Evolutionary conservation across 2,888 invertebrate species (phyloP), one percentile per base, ranked within the genome.

Genomic region (Digitonthophagus gazella): DNA sequence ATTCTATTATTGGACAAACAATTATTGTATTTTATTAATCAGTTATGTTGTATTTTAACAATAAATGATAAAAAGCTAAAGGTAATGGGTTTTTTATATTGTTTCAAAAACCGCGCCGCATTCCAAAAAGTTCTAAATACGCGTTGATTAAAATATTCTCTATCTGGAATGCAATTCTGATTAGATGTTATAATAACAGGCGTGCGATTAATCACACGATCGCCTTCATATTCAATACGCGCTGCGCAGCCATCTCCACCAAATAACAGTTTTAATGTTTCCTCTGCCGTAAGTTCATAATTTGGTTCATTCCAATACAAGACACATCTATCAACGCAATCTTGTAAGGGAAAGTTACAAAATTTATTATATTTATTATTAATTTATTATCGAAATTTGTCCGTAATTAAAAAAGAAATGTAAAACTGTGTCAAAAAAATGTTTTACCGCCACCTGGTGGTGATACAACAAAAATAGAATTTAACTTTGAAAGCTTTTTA

Each of bases 221-320:
- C 63, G 6, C 63, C 63, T 1, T 11, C 6, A 20, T 63, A 63
- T 16, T 63, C 15, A 6, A 63, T 20, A 5, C n/a, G 5, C 6
- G 63, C 63, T 2, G 63, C 15, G 8, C 19, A 19, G 8, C 6
- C n/a, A 63, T 63, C 63, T 5, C 63, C 63, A 16, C 63, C 63
- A 6, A 63, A 20, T 8, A 63, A 8, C 63, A 63, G 6, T 63
- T 63, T 63, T 1, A 63, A 19, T 15, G 63, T 63, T 19, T 63
- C 63, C 16, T 6, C 6, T n/a, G 63, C 5, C 5, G 8, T 18
- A 6, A 6, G 16, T 15, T 63, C 63, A 15, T 11, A 63, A 20
- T 63, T 63, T 6, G 63, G 63, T 19, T 63, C 63, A 20, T 63
- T 63, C 63, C 63, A 63, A 16, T 63, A 63, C n/a, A 63, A n/a